phyloP scores from a whole-genome alignment of 2,797 vertebrate genomes.

The Coracias cyanogaster region DNA sequence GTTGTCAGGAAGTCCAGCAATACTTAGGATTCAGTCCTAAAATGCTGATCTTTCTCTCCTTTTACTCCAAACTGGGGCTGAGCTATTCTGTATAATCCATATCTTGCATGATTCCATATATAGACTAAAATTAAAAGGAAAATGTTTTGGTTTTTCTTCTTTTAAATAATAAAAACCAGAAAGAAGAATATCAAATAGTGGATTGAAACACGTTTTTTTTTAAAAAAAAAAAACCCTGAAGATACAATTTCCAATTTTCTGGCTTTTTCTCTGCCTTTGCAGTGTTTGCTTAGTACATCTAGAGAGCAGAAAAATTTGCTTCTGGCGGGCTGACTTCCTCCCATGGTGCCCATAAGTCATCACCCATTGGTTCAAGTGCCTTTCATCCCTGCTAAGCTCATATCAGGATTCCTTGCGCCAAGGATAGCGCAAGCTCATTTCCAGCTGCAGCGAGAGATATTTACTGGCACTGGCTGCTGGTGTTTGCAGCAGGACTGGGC shows the following conservation, averaged over 20 bases:
- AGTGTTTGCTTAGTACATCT: conserved; percentile 73
- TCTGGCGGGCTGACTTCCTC: conserved; percentile 78
- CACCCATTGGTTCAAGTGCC: conserved; percentile 72
- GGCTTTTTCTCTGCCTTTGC: conserved; percentile 72
- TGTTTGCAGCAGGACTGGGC: neutral
- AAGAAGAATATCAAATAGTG: neutral
- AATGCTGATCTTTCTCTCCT: neutral
- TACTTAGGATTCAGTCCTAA: neutral
- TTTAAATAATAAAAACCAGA: neutral
- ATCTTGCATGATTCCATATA: neutral
- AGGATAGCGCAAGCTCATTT: conserved; percentile 53
- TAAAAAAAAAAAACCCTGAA: neutral
- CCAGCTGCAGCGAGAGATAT: neutral
- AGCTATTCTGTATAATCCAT: neutral
- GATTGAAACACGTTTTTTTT: neutral
- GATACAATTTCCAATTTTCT: neutral
- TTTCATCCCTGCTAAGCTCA: conserved; percentile 77
- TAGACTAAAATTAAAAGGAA: neutral
- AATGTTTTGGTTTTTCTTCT: neutral
- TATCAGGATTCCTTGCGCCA: conserved; percentile 59
- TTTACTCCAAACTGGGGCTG: neutral
- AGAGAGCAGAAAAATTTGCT: conserved; percentile 74
- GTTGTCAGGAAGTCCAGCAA: neutral
- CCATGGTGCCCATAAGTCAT: conserved; percentile 78
- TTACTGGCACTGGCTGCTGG: conserved; percentile 17